A percentile compares a stretch with the other conserved stretches of the same genome.
phyloP scores from a whole-genome alignment of 2,797 vertebrate species.

The Trachops cirrhosus region DNA sequence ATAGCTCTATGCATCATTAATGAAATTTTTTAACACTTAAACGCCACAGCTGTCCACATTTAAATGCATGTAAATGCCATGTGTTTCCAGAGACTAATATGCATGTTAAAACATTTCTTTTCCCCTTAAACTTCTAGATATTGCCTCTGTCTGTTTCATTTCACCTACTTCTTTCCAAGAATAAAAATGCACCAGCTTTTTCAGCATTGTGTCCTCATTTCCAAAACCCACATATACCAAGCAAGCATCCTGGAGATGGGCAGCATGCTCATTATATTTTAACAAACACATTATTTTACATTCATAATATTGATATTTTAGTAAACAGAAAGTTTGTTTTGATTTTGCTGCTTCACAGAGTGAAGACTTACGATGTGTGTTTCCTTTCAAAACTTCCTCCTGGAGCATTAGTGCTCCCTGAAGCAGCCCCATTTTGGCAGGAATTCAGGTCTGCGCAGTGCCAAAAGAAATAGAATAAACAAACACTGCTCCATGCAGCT shows the following conservation, averaged over 20 bases:
- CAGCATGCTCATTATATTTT: conserved; percentile 75
- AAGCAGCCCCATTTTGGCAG: conserved; percentile 85
- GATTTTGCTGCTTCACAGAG: conserved; percentile 79
- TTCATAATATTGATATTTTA: conserved; percentile 79
- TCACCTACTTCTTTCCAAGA: conserved; percentile 63
- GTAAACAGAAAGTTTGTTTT: conserved; percentile 83
- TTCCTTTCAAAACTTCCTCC: conserved; percentile 85
- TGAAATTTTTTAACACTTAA: conserved; percentile 85
- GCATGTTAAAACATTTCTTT: conserved; percentile 79
- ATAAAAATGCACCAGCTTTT: conserved; percentile 69
- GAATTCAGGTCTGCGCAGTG: conserved; percentile 84
- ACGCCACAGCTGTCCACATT: conserved; percentile 82
- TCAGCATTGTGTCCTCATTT: conserved; percentile 74
- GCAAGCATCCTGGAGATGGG: conserved; percentile 67
- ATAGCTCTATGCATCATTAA: conserved; percentile 84
- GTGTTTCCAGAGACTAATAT: conserved; percentile 80
- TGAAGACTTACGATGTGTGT: conserved; percentile 77
- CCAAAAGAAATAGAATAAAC: conserved; percentile 87
- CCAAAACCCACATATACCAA: conserved; percentile 68
- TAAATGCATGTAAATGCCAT: conserved; percentile 80
- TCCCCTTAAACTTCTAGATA: conserved; percentile 78
- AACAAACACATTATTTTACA: conserved; percentile 80
- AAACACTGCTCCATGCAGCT: conserved; percentile 85
- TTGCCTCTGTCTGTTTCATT: conserved; percentile 69
- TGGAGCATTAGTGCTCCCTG: conserved; percentile 78